Conservation (phyloP, 2,888 invertebrate genomes). For the Steinernema hermaphroditum region DNA sequence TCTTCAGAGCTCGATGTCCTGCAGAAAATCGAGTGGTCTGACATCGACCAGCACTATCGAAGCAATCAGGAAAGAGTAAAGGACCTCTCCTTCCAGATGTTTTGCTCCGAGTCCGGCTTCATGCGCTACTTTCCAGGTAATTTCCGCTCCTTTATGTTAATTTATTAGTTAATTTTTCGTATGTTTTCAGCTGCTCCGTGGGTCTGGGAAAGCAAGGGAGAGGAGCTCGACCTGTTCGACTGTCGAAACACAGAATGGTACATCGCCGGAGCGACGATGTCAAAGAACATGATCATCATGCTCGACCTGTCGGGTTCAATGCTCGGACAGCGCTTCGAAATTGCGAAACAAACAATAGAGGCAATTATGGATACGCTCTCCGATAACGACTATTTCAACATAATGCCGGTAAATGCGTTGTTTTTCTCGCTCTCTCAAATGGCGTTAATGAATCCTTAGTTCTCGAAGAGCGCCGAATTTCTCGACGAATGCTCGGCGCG, state of each 20-base stretch:
- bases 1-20: conserved; percentile 78
- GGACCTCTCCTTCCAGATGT: conserved; percentile 83
- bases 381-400: conserved; percentile 95
- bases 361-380: conserved; percentile 90
- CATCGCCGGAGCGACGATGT: conserved; percentile 94
- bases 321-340: conserved; percentile 86
- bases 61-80: conserved; percentile 62
- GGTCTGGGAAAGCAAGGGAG: conserved; percentile 60
- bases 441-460: conserved; percentile 67
- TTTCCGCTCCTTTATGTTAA: no score
- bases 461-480: conserved; percentile 76
- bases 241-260: conserved; percentile 71
- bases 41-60: conserved; percentile 74
- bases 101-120: conserved; percentile 89
- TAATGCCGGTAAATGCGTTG: conserved; percentile 75
- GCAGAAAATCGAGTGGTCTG: conserved; percentile 89
- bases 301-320: conserved; percentile 95
- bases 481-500: conserved; percentile 79
- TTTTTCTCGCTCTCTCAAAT: neutral
- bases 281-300: conserved; percentile 92
- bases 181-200: conserved; percentile 62
- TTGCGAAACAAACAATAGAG: conserved; percentile 84
- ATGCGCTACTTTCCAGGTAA: conserved; percentile 89
- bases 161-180: neutral
- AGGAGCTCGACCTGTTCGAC: conserved; percentile 79